Evolutionary conservation across 2,113 vertebrate species (phyloP).

Genomic region (Aldabrachelys gigantea): DNA sequence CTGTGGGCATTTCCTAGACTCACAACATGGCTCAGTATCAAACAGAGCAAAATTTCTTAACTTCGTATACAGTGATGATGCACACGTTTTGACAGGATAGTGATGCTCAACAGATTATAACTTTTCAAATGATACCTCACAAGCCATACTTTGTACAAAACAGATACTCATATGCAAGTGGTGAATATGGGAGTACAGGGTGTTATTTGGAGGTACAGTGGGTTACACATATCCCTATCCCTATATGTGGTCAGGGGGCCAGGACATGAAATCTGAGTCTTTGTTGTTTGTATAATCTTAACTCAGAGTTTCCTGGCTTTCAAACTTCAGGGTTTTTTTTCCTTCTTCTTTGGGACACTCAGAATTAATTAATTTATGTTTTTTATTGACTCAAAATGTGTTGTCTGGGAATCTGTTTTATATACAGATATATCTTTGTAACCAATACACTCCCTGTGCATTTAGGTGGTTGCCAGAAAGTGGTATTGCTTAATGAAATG

Average conservation of each 20-base stretch:
- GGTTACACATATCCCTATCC: background rate
- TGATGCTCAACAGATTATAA: background rate
- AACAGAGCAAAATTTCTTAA: background rate
- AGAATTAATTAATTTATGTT: background rate
- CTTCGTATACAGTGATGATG: background rate
- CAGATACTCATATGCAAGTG: background rate
- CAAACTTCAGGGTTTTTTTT: background rate
- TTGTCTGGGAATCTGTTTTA: background rate
- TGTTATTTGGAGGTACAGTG: background rate
- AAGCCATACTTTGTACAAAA: background rate
- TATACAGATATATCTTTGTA: background rate
- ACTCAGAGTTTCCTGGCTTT: conserved; percentile 38
- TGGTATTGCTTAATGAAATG: conserved; percentile 39
- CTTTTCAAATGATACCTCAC: background rate
- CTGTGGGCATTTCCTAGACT: background rate
- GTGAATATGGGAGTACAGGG: background rate
- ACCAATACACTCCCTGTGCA: background rate
- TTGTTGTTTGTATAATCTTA: conserved; percentile 1
- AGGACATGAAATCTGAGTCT: conserved; percentile 13
- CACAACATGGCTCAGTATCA: background rate
- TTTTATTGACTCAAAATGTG: background rate
- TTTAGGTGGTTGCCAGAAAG: conserved; percentile 46
- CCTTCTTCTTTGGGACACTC: background rate
- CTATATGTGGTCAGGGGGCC: background rate
- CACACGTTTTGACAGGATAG: background rate